phyloP scores from a whole-genome alignment of 2,888 invertebrate genomes.

The Eupithecia centaureata region DNA sequence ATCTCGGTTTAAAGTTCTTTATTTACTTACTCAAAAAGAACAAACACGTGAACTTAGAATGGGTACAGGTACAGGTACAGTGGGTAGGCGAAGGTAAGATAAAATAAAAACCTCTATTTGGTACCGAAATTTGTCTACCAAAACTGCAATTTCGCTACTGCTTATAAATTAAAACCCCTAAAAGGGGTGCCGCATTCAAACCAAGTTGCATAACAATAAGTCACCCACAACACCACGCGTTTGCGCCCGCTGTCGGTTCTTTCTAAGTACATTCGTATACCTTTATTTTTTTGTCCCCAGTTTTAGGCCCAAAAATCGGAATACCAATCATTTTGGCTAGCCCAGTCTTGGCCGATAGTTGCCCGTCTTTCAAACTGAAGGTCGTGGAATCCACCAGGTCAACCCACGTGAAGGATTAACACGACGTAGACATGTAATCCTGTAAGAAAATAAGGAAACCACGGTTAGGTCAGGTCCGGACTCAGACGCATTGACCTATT shows the following conservation, averaged over 20 bases:
- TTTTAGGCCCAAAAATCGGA: no score
- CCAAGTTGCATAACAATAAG: slow-evolving; percentile 42
- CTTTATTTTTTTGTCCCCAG: no score
- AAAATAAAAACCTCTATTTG: no score
- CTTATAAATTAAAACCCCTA: slow-evolving; percentile 16
- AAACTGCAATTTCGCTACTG: slow-evolving; percentile 15
- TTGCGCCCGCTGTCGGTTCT: slow-evolving; percentile 18
- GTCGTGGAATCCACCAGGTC: not conserved
- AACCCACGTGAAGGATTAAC: not conserved
- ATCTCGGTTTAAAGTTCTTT: no score
- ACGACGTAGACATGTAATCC: no score
- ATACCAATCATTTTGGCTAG: not conserved
- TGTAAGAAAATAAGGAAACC: not conserved
- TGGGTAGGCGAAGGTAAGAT: no score
- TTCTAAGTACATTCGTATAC: not conserved
- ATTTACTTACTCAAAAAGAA: no score
- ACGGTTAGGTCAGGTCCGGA: not conserved
- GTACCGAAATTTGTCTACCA: not conserved
- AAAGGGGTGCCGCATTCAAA: slow-evolving; percentile 39
- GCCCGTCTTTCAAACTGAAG: not conserved
- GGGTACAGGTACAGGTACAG: no score
- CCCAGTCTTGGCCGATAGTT: not conserved
- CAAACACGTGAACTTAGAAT: no score
- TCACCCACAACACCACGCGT: slow-evolving; percentile 36
- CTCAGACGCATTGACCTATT: not conserved